Percentiles rank a stretch among this genome's conserved stretches.
Evolutionary conservation across 2,113 vertebrate species (phyloP).

Genomic region (Grammomys surdaster): DNA sequence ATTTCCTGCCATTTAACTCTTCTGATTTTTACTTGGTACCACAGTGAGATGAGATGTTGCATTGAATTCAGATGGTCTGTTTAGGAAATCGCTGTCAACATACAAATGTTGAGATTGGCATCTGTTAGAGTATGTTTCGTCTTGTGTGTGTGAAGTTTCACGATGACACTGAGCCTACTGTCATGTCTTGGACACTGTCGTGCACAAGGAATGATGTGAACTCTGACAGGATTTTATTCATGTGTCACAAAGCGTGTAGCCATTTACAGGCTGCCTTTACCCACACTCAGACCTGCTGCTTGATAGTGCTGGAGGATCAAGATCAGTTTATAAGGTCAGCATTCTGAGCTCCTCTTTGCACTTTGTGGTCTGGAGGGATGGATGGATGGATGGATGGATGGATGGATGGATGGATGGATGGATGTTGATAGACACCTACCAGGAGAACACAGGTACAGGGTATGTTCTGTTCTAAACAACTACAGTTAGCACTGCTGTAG

Average conservation of each 20-base stretch:
- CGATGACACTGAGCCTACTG: not conserved
- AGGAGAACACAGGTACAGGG: not conserved
- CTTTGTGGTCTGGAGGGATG: not conserved
- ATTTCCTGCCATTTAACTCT: not conserved
- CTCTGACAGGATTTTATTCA: not conserved
- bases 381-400: not conserved
- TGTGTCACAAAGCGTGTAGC: not conserved
- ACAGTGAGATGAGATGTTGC: not conserved
- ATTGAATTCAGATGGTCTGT: conserved; percentile 9
- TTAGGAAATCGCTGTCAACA: not conserved
- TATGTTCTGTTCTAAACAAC: not conserved
- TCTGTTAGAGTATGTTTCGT: not conserved
- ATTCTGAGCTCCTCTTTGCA: not conserved
- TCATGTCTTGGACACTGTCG: not conserved
- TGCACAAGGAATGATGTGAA: not conserved
- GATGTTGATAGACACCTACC: not conserved
- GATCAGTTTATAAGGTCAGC: not conserved
- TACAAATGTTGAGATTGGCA: not conserved
- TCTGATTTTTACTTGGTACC: not conserved
- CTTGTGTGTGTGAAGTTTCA: not conserved
- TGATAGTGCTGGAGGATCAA: not conserved
- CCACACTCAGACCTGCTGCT: not conserved
- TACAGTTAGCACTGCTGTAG: not conserved
- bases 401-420: not conserved
- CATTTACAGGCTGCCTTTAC: not conserved